phyloP scores from a whole-genome alignment of 2,888 invertebrate species.

The Pecten maximus region DNA sequence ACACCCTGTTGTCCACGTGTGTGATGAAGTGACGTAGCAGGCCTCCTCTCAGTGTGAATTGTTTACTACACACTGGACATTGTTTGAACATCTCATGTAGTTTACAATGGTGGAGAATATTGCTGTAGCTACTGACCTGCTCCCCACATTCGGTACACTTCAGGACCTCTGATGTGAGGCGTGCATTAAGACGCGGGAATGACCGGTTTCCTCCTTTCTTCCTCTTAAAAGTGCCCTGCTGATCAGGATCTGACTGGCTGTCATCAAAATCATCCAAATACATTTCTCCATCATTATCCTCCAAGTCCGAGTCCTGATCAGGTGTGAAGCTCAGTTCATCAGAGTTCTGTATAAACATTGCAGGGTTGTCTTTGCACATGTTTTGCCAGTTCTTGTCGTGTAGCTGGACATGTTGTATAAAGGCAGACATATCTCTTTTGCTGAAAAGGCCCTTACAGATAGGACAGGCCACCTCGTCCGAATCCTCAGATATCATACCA shows the following conservation, averaged over 20 bases:
- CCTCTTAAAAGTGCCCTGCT: background rate
- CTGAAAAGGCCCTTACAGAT: constrained; percentile 8
- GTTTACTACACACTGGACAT: constrained; percentile 45
- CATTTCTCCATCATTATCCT: constrained; percentile 2
- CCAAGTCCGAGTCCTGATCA: background rate
- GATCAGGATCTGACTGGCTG: background rate
- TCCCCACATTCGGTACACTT: constrained; percentile 27
- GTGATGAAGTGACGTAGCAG: constrained; percentile 47
- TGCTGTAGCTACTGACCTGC: constrained; percentile 33
- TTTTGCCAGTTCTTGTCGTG: constrained; percentile 1
- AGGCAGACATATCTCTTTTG: constrained; percentile 1
- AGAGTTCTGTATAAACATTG: background rate
- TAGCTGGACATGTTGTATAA: background rate
- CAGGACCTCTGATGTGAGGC: background rate
- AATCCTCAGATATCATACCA: background rate
- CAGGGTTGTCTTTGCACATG: constrained; percentile 8
- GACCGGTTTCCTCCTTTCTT: constrained; percentile 7
- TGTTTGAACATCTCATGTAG: constrained; percentile 39
- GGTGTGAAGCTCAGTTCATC: constrained; percentile 17
- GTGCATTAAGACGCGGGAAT: background rate
- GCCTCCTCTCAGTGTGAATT: constrained; percentile 40
- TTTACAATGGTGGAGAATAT: constrained; percentile 43
- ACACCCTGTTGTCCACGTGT: constrained; percentile 39
- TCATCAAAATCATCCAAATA: background rate
- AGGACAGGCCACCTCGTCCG: background rate